Conservation (phyloP, 1,140 invertebrate genomes). For the Acromyrmex charruanus region DNA sequence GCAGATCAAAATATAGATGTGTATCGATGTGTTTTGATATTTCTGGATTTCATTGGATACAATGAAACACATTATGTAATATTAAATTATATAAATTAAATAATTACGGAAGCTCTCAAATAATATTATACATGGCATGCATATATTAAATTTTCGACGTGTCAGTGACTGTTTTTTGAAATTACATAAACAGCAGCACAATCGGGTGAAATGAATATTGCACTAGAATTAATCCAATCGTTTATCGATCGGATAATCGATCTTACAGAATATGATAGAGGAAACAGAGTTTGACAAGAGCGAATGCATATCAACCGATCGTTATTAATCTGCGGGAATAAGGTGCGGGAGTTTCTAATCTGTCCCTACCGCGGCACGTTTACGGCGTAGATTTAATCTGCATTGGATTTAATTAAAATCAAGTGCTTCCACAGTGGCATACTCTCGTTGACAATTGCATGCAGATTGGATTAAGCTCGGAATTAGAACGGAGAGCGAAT, state of each 20-base stretch:
- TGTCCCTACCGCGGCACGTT: constrained; percentile 67
- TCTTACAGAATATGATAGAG: background rate
- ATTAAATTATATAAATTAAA: constrained; percentile 1
- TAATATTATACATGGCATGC: background rate
- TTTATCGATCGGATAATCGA: constrained; percentile 17
- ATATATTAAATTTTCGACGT: constrained; percentile 13
- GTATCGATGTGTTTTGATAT: constrained; percentile 33
- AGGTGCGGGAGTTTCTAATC: constrained; percentile 70
- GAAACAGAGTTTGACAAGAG: background rate
- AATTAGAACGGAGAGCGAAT: constrained; percentile 73
- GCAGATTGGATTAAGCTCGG: constrained; percentile 76
- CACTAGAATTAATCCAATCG: constrained; percentile 32
- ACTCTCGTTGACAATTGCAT: constrained; percentile 76
- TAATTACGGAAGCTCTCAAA: background rate
- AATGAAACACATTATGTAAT: background rate
- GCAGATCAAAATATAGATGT: background rate
- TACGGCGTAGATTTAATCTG: constrained; percentile 76
- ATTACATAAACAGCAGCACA: background rate
- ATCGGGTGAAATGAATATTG: background rate
- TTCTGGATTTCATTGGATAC: background rate
- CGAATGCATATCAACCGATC: constrained; percentile 64
- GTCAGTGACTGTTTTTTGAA: constrained; percentile 8
- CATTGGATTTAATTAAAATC: constrained; percentile 77
- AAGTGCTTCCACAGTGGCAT: constrained; percentile 68
- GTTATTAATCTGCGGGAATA: constrained; percentile 72